Evolutionary conservation across 2,888 invertebrate species (phyloP), one percentile per base, ranked within the genome.

Genomic region (Acrobasis consociella): DNA sequence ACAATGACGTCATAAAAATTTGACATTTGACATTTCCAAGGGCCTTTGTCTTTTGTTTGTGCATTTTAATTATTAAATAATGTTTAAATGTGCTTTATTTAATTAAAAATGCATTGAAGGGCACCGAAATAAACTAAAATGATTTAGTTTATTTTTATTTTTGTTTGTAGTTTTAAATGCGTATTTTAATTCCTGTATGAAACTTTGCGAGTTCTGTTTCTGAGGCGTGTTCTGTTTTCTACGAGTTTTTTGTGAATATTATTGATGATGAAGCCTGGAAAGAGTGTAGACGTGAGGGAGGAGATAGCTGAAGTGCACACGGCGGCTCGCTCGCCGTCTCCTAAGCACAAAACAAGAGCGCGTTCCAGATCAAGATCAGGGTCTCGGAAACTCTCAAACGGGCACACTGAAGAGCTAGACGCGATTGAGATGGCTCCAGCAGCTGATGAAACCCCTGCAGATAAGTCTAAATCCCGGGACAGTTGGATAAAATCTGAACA

Each of bases 401-500:
- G 91, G 0, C 90, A 89, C 62, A 73, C 72, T 0, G 77, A 73
- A 3, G 66, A 69, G 0, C 65, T 73, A 1, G 83, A 83, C 50
- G 53, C 65, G 0, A 65, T 71, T 0, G 81, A 80, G 62, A 69
- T 71, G 22, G 65, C 71, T 9, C 62, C 75, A 7, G 65, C 64
- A 1, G 67, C 72, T 13, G 80, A 78, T 13, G 83, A 84, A 58
- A 71, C 78, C 31, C 9, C 74, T 0, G 60, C 76, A 22, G 91
- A 90, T 5, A 92, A 86, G 69, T 73, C 86, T 0, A 92, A 89
- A 73, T 58, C 75, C 0, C 77, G 89, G 9, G 93, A 92, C 53
- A 91, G 83, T 66, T 93, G 93, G 93, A 86, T 89, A 38, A 87
- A 90, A 67, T 91, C 93, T 0, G 93, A 93, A 70, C 87, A 92